Conservation (phyloP, 2,113 vertebrate species). For the Zosterops borbonicus region DNA sequence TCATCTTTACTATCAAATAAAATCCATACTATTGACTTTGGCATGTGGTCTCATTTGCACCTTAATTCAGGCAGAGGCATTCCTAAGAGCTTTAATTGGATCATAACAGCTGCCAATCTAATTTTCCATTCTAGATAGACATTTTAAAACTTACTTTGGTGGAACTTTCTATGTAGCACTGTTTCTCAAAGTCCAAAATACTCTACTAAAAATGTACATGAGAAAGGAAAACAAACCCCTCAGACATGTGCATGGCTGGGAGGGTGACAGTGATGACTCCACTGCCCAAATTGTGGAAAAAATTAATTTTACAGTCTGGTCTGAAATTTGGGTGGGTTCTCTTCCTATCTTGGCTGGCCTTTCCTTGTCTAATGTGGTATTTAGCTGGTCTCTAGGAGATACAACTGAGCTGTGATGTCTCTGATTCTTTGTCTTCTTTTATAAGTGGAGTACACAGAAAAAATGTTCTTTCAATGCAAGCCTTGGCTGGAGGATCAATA, state of each 20-base stretch:
- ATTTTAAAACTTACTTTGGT: neutral
- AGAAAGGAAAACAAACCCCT: neutral
- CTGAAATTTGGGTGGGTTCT: neutral
- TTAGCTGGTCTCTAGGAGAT: neutral
- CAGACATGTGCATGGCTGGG: rapidly evolving
- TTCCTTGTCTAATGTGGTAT: neutral
- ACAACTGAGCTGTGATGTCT: neutral
- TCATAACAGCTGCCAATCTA: neutral
- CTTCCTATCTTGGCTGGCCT: neutral
- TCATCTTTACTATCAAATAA: neutral
- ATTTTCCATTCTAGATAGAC: neutral
- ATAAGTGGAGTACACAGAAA: slow-evolving; percentile 1
- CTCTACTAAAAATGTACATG: neutral
- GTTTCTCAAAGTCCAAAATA: neutral
- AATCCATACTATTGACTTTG: neutral
- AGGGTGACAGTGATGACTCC: neutral
- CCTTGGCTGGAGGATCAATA: slow-evolving; percentile 54
- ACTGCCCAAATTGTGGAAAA: neutral
- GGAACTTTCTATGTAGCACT: neutral
- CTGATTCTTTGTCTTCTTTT: slow-evolving; percentile 28
- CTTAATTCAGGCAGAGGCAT: neutral
- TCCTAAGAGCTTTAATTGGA: neutral
- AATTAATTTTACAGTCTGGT: neutral
- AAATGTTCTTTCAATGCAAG: slow-evolving; percentile 7
- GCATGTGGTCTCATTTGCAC: neutral